Percentiles rank a stretch among this genome's conserved stretches.
Conservation (phyloP, 2,113 vertebrate genomes). For the Pungitius pungitius region DNA sequence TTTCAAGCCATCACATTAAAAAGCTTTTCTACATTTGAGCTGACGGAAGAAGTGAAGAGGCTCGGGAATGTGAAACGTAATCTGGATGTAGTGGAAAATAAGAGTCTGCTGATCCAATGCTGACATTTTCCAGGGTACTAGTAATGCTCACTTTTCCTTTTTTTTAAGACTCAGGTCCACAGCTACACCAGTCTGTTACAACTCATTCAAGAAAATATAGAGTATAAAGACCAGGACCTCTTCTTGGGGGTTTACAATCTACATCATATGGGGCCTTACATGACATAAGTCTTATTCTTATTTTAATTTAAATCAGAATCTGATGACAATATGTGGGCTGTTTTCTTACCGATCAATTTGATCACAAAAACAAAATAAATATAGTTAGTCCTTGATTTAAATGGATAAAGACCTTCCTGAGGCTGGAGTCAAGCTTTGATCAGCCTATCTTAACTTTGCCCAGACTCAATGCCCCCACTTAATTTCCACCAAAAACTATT, state of each 20-base stretch:
- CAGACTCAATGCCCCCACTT: too few species aligned
- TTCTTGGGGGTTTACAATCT: background rate
- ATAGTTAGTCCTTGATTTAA: background rate
- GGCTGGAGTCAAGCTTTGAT: too few species aligned
- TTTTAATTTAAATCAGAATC: background rate
- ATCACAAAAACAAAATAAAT: background rate
- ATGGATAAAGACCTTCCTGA: too few species aligned
- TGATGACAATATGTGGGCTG: background rate
- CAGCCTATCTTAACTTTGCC: too few species aligned
- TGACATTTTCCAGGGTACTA: conserved; percentile 6
- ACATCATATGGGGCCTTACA: background rate
- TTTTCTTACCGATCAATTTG: background rate
- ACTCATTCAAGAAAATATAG: background rate
- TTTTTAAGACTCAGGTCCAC: background rate
- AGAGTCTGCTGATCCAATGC: conserved; percentile 39
- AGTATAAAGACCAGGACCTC: background rate
- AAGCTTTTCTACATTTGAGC: conserved; percentile 54
- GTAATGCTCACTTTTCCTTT: conserved; percentile 8
- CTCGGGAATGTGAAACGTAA: conserved; percentile 27
- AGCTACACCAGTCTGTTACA: background rate
- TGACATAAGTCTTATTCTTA: background rate
- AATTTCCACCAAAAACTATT: too few species aligned
- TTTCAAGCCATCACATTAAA: conserved; percentile 56
- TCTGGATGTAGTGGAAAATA: conserved; percentile 19
- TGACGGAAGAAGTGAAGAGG: conserved; percentile 44